Base-by-base conservation (phyloP, 2,888 invertebrate genomes). In the Megaustenia siamemsis region DNA sequence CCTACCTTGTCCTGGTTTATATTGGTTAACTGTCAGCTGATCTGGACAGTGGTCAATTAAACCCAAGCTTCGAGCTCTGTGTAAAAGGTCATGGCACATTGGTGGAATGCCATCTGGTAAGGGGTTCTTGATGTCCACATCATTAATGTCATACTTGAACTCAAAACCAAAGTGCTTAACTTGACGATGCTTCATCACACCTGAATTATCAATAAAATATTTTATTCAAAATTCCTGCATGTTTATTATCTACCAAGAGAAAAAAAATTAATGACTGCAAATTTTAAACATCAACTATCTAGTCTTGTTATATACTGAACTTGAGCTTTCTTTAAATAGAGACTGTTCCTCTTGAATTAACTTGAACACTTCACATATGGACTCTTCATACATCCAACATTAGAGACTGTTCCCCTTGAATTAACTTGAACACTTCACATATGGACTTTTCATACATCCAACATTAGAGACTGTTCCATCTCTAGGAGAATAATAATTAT, bases 141-240 rank as follows among this genome's bases (percentile, higher is more conserved):
- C 96, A 94, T 98, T 98, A 40, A 95, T 96, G 76, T 96, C 96
- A 94, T 99, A 99, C 87, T 96, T 95, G 93, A 99, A 99, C 93
- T 98, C 97, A 94, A 96, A 98, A 0, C 98, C 98, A 94, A 96
- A 98, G 94, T 98, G 98, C 92, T 96, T 96, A 0, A 98, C 98
- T 94, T 95, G 95, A 60, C 98, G 95, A 92, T 98, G 96, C 93
- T 97, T 98, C 84, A 94, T 82, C 38, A 77, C 53, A 73, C 53
- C 86, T 80, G 32, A 10, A 18, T 49, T 49, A 18, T 32, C 1
- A 73, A 49, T 24, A 8, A 18, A 18, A 32, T 49, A 73, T 32
- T 18, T 4, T 40, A 21, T 40, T 60, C 28, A 28, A 28, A 60
- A n/a, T 10, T 5, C 40, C 10, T 21, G 10, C 21, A 40, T 10